A percentile compares a stretch with the other conserved stretches of the same genome.
These are phyloP conservation scores for Achatina immaculata DNA, from an alignment of 1,140 invertebrate species.

Conservation along the genomic window DNA sequence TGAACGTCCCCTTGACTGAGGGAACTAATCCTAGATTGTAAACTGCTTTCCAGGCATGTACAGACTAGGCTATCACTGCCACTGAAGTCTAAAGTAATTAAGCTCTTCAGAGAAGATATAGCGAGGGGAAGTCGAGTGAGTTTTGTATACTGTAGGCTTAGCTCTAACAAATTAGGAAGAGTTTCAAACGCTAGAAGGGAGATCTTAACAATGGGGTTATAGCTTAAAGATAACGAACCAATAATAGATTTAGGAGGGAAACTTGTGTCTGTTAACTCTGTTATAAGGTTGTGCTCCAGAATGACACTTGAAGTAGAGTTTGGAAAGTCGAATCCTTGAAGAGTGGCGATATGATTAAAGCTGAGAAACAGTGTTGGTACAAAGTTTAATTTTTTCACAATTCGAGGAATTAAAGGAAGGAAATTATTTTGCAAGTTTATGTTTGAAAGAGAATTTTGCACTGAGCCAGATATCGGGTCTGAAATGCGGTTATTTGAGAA, in stretches of 20 bases:
- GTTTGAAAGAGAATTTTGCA: not conserved
- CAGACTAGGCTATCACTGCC: not conserved
- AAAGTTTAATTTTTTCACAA: not conserved
- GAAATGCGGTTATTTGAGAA: not conserved
- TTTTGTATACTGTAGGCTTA: not conserved
- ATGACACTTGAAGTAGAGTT: not conserved
- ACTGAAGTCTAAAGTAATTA: not conserved
- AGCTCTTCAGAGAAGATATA: not conserved
- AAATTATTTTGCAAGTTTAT: not conserved
- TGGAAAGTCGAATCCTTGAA: not conserved
- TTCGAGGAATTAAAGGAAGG: not conserved
- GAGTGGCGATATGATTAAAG: not conserved
- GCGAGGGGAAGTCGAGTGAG: not conserved
- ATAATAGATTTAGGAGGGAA: not conserved
- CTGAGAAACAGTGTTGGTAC: not conserved
- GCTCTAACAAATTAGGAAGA: not conserved
- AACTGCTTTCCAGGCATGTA: not conserved
- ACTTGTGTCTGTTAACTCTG: not conserved
- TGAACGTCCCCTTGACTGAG: not conserved
- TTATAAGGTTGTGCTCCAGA: not conserved
- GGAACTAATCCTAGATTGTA: not conserved
- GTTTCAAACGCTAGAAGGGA: not conserved
- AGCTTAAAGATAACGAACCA: not conserved
- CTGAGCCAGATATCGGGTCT: not conserved
- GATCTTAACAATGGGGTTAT: not conserved